These are phyloP conservation scores for Pangasius krempfi DNA, from an alignment of 2,797 vertebrate species.

Conservation along the genomic window DNA sequence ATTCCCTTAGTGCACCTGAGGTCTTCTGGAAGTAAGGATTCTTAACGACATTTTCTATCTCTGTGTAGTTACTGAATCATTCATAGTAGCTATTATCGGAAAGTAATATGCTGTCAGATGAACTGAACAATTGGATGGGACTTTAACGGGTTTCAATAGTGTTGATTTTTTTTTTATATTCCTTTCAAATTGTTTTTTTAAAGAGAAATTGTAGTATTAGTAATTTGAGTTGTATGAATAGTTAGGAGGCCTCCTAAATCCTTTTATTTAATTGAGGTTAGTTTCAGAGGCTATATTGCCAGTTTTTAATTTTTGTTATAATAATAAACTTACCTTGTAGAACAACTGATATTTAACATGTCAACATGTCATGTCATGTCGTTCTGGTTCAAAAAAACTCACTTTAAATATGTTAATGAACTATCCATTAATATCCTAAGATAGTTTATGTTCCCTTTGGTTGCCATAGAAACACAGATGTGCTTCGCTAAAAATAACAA, in stretches of 20 bases:
- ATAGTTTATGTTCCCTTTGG: neutral
- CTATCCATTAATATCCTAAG: neutral
- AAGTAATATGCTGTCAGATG: neutral
- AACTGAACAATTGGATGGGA: neutral
- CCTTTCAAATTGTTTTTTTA: neutral
- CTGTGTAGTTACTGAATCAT: neutral
- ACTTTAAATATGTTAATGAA: neutral
- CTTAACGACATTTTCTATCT: neutral
- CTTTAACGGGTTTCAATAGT: neutral
- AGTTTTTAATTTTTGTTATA: neutral
- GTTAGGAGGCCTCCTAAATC: neutral
- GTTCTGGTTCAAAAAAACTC: neutral
- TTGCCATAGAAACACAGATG: neutral
- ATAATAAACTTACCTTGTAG: neutral
- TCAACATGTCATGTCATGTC: neutral
- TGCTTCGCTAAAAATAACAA: neutral
- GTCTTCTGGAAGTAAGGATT: slow-evolving; percentile 85
- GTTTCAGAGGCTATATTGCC: neutral
- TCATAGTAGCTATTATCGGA: neutral
- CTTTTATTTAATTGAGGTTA: neutral
- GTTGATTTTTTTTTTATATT: neutral
- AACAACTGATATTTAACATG: neutral
- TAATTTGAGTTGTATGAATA: neutral
- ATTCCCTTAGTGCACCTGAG: slow-evolving; percentile 74
- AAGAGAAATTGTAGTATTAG: neutral